Conservation (phyloP, 2,888 invertebrate genomes). For the Leptinotarsa juncta region DNA sequence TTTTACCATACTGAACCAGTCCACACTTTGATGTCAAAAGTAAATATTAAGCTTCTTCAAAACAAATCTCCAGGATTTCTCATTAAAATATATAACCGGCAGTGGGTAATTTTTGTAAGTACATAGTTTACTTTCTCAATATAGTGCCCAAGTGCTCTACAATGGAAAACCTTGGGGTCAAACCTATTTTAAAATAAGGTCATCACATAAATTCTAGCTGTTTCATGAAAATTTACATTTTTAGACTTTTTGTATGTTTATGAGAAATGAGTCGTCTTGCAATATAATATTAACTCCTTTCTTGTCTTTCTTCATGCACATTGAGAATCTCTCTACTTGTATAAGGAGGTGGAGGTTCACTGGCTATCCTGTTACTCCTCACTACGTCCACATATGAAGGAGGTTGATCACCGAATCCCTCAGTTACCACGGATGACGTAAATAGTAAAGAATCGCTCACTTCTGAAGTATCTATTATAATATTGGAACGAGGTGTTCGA, state of each 20-base stretch:
- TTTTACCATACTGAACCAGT: too few species aligned
- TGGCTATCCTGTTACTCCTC: conserved; percentile 46
- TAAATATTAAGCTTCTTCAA: too few species aligned
- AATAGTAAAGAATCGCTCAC: conserved; percentile 57
- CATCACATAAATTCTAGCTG: too few species aligned
- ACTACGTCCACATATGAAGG: conserved; percentile 61
- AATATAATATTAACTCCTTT: conserved; percentile 33
- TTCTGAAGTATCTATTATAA: conserved; percentile 54
- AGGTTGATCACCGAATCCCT: conserved; percentile 55
- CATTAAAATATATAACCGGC: neutral
- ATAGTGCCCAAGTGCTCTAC: neutral
- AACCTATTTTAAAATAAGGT: neutral
- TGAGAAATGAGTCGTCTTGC: conserved; percentile 10
- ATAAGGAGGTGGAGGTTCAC: conserved; percentile 68
- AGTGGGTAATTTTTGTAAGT: neutral
- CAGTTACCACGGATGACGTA: conserved; percentile 46
- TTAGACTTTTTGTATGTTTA: neutral
- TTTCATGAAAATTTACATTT: too few species aligned
- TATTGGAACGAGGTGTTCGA: conserved; percentile 48
- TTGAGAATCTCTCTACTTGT: conserved; percentile 58
- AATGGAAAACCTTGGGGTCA: neutral
- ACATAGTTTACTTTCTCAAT: neutral
- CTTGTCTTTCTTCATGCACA: conserved; percentile 41
- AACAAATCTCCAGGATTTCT: neutral
- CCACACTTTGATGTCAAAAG: too few species aligned